These are phyloP conservation scores for Salmo trutta DNA, from an alignment of 2,797 vertebrate species.

Conservation along the genomic window DNA sequence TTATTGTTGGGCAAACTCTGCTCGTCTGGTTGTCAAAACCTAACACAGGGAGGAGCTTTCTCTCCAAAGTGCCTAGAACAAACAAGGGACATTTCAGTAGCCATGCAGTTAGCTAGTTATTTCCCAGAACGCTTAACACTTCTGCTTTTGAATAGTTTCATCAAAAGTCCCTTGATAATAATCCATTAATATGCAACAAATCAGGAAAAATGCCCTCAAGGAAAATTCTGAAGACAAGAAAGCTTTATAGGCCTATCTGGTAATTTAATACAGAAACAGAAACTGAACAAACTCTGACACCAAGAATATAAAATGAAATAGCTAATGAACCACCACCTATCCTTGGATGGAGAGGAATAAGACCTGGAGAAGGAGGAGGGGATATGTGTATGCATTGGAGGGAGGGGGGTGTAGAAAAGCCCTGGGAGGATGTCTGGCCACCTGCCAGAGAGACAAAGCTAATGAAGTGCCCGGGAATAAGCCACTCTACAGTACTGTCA, in stretches of 20 bases:
- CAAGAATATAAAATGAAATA: not conserved
- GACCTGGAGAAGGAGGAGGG: not conserved
- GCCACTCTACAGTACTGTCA: slow-evolving; percentile 47
- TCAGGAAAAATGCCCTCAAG: not conserved
- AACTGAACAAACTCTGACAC: not conserved
- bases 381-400: not conserved
- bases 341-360: not conserved
- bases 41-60: slow-evolving; percentile 3
- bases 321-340: not conserved
- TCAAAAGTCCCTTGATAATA: not conserved
- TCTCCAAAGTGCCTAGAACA: not conserved
- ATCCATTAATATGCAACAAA: not conserved
- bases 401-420: slow-evolving; percentile 19
- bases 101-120: not conserved
- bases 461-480: slow-evolving; percentile 54
- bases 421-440: slow-evolving; percentile 45
- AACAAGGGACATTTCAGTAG: not conserved
- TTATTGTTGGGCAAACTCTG: not conserved
- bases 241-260: not conserved
- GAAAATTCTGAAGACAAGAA: not conserved
- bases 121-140: not conserved
- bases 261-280: not conserved
- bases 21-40: not conserved
- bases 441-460: slow-evolving; percentile 47
- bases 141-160: not conserved